Conservation (phyloP, 64 coral and sea anemone species). For the Orbicella faveolata region DNA sequence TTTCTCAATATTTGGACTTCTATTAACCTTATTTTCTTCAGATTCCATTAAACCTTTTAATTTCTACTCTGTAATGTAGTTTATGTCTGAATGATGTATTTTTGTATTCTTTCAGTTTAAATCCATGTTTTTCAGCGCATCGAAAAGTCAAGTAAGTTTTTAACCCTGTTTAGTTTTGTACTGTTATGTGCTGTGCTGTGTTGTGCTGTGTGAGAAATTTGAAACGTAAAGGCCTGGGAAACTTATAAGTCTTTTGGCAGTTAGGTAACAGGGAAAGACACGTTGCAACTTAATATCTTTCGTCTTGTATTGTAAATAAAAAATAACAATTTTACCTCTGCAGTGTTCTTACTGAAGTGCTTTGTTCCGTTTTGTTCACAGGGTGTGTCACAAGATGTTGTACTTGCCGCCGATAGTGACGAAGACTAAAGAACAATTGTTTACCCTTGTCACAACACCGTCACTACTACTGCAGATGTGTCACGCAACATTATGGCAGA, state of each 20-base stretch:
- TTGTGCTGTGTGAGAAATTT: no score
- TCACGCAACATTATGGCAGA: not conserved
- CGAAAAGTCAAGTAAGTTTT: conserved; percentile 12
- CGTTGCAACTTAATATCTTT: no score
- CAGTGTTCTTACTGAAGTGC: not conserved
- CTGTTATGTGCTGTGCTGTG: no score
- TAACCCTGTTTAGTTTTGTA: not conserved
- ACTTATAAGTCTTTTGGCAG: no score
- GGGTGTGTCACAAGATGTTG: conserved; percentile 22
- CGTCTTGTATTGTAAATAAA: no score
- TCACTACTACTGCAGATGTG: not conserved
- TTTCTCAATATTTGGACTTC: no score
- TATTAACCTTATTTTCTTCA: not conserved
- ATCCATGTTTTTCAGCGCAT: conserved; percentile 87
- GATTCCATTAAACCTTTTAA: not conserved
- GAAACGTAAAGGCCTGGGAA: no score
- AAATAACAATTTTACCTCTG: not conserved
- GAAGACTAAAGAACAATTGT: conserved; percentile 27
- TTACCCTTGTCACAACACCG: not conserved
- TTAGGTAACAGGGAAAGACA: no score
- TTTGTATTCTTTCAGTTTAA: conserved; percentile 73
- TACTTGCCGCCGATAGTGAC: conserved; percentile 69
- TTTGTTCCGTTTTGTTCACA: not conserved
- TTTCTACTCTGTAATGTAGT: not conserved
- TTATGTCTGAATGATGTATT: not conserved